phyloP scores from a whole-genome alignment of 2,797 vertebrate species.

The Threskiornis aethiopicus region DNA sequence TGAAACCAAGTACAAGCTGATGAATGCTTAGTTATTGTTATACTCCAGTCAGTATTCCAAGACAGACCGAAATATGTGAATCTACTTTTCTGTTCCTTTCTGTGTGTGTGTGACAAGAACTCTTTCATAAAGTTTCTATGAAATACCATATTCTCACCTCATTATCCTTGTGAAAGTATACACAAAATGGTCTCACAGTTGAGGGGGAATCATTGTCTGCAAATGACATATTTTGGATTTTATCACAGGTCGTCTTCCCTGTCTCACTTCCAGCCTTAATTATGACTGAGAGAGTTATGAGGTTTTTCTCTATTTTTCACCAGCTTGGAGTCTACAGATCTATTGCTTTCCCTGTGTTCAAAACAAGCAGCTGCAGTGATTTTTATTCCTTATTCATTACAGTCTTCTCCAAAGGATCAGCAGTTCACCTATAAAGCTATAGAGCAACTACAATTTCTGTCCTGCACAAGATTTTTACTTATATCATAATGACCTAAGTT shows the following conservation, averaged over 20 bases:
- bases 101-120: not conserved
- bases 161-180: not conserved
- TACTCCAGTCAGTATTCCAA: not conserved
- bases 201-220: not conserved
- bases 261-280: not conserved
- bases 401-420: not conserved
- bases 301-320: not conserved
- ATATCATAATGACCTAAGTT: not conserved
- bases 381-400: not conserved
- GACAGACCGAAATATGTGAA: not conserved
- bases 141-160: not conserved
- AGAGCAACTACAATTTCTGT: not conserved
- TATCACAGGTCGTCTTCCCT: not conserved
- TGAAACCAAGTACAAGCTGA: not conserved
- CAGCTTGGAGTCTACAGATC: not conserved
- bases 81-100: not conserved
- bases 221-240: not conserved
- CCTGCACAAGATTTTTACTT: not conserved
- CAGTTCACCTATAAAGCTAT: not conserved
- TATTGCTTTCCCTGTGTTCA: not conserved
- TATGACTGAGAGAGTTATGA: not conserved
- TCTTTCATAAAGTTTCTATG: not conserved
- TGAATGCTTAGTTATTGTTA: not conserved
- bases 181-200: not conserved
- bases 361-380: not conserved